These are phyloP conservation scores for Atrichornis clamosus DNA, from an alignment of 2,113 vertebrate species.

Conservation along the genomic window DNA sequence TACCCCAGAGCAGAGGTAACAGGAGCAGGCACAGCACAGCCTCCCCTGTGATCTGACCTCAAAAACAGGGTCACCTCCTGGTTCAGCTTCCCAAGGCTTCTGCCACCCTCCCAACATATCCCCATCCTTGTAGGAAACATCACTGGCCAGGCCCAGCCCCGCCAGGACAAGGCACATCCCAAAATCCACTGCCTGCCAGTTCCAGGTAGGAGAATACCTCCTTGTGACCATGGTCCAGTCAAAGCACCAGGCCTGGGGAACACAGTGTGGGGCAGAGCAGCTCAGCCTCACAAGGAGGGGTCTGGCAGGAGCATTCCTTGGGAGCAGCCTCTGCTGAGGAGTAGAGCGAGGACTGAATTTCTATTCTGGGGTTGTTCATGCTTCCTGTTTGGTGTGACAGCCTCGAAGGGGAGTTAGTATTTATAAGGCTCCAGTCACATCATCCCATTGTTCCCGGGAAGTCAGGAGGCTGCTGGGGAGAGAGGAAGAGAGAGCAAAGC, in stretches of 20 bases:
- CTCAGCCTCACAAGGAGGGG: fast-evolving
- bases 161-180: not conserved
- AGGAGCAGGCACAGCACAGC: not conserved
- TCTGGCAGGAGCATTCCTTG: not conserved
- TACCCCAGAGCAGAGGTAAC: not conserved
- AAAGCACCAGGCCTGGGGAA: fast-evolving
- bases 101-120: fast-evolving
- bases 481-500: not conserved
- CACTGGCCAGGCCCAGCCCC: not conserved
- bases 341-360: not conserved
- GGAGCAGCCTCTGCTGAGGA: not conserved
- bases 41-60: not conserved
- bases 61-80: not conserved
- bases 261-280: not conserved
- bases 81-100: not conserved
- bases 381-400: not conserved
- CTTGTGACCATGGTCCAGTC: not conserved
- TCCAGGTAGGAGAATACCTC: not conserved
- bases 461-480: not conserved
- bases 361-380: not conserved
- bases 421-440: not conserved
- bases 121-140: not conserved
- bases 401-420: not conserved
- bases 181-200: not conserved
- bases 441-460: conserved; percentile 5